These are phyloP conservation scores for Drosophila fuyamai DNA, from an alignment of 1,140 invertebrate genomes.

Conservation along the genomic window DNA sequence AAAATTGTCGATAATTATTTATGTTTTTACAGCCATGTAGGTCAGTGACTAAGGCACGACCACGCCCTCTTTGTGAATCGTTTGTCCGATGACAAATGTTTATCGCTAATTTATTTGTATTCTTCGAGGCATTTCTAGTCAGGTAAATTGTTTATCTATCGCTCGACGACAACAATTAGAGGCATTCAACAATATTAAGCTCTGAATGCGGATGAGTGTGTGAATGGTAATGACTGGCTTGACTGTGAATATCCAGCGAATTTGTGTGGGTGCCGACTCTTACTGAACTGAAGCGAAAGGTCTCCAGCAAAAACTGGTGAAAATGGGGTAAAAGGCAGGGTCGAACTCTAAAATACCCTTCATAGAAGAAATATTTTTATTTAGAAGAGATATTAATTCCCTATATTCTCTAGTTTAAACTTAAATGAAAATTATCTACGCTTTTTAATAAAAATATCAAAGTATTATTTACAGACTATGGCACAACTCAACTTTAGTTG, in stretches of 20 bases:
- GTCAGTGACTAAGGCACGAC: conserved; percentile 31
- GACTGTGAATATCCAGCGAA: conserved; percentile 5
- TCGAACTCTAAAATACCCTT: not conserved
- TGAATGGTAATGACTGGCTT: conserved; percentile 20
- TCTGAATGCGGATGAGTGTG: conserved; percentile 31
- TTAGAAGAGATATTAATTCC: not conserved
- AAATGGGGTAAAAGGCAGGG: not conserved
- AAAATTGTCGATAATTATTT: not conserved
- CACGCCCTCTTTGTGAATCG: conserved; percentile 10
- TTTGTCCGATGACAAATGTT: conserved; percentile 45
- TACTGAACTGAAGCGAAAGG: conserved; percentile 21
- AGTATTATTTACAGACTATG: too few species aligned
- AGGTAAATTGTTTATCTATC: conserved; percentile 52
- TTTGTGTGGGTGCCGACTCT: conserved; percentile 17
- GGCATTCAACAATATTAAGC: conserved; percentile 47
- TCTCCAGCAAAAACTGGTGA: not conserved
- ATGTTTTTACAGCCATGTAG: conserved; percentile 10
- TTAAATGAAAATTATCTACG: too few species aligned
- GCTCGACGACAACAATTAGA: conserved; percentile 43
- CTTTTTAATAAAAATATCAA: too few species aligned
- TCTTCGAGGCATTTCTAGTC: conserved; percentile 8
- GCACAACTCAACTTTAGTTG: too few species aligned
- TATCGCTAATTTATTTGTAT: conserved; percentile 32
- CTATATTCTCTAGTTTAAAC: too few species aligned
- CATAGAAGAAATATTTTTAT: not conserved